Base-by-base conservation (phyloP, 1,140 invertebrate species). In the Drosophila sulfurigaster region DNA sequence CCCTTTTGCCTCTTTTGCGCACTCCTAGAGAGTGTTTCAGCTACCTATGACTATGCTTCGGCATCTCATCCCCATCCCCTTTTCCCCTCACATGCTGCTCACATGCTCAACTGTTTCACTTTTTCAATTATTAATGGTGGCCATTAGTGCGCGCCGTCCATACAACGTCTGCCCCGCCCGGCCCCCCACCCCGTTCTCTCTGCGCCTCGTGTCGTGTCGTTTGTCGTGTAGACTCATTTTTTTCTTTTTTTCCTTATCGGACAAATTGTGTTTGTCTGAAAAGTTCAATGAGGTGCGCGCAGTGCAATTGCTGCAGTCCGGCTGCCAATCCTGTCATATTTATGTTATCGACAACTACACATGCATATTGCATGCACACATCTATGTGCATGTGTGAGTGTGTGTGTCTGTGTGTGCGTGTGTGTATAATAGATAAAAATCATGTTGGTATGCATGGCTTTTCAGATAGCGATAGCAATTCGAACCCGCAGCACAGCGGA, bases 81-180 rank as follows among this genome's bases (percentile, higher is more conserved):
- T 32, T 11, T 25, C 64, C 56, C 59, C 46, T 51, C 62, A 66
- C 56, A 35, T 58, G 51, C 41, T 66, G 43, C 72, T 65, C 85
- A 87, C 81, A 87, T 87, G 85, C 83, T 87, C 80, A 83, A 89
- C 81, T 85, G 85, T 89, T 89, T 89, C 85, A 89, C 85, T 89
- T 89, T 89, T 89, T 89, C 85, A 90, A 89, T 89, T 90, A 89
- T 89, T 89, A 89, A 89, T 89, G 85, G 86, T 90, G 85, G 85
- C 85, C 85, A 89, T 89, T 89, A 89, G 85, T 89, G 85, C 69
- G 81, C 83, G 83, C 80, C 78, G 62, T 65, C 70, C 77, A 79
- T 76, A 28, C 35, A 15, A 46, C 41, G 57, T 59, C 41, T 43
- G 58, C 49, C 25, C 58, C 16, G n/a, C 60, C 51, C 7, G 45